phyloP scores from a whole-genome alignment of 2,888 invertebrate genomes.

The Theretra japonica region DNA sequence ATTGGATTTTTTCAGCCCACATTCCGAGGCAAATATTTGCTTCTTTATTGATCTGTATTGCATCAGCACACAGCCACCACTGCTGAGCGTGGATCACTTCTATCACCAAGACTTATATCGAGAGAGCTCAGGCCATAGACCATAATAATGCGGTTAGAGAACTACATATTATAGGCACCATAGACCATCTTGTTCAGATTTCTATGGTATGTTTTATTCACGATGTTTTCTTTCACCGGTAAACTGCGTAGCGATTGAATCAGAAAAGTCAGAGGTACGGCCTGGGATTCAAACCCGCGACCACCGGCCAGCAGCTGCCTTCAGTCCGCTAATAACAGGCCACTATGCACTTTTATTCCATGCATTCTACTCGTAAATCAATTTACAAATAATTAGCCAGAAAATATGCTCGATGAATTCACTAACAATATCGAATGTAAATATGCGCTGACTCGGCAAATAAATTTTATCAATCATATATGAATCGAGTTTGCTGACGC shows the following conservation, averaged over 20 bases:
- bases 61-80: not conserved
- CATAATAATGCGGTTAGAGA: no score
- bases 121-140: not conserved
- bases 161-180: not conserved
- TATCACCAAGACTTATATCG: not conserved
- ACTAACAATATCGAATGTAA: not conserved
- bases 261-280: no score
- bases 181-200: not conserved
- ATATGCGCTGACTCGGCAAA: not conserved
- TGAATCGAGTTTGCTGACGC: slow-evolving; percentile 1
- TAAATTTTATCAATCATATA: slow-evolving; percentile 12
- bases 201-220: not conserved
- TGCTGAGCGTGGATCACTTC: not conserved
- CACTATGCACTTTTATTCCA: not conserved
- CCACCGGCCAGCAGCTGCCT: no score
- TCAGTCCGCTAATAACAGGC: no score
- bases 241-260: no score
- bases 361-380: not conserved
- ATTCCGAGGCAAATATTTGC: no score
- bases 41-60: not conserved
- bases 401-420: not conserved
- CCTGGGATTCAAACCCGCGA: no score
- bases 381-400: not conserved
- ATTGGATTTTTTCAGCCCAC: no score
- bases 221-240: no score